These are phyloP conservation scores for Nephila pilipes DNA, from an alignment of 1,140 invertebrate species.

Conservation along the genomic window DNA sequence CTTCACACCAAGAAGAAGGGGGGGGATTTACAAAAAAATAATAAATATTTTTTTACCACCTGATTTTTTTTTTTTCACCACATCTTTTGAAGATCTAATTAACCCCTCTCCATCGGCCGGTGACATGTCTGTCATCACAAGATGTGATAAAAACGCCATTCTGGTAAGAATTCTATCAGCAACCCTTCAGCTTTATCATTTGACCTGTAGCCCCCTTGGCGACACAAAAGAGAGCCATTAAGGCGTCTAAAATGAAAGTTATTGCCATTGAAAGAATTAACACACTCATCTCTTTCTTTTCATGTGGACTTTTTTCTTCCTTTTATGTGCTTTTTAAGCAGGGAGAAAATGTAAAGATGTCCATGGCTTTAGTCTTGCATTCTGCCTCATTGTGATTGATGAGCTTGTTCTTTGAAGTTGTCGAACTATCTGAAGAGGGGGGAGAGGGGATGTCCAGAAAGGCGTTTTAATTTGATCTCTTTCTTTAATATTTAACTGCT, in stretches of 20 bases:
- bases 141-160: conserved; percentile 52
- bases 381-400: conserved; percentile 5
- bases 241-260: conserved; percentile 67
- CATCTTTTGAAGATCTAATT: conserved; percentile 40
- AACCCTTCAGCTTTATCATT: conserved; percentile 53
- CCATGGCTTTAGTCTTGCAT: neutral
- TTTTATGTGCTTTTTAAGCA: conserved; percentile 15
- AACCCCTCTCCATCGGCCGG: conserved; percentile 7
- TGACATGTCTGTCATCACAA: conserved; percentile 57
- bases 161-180: conserved; percentile 16
- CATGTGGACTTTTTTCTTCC: neutral
- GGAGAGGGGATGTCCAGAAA: neutral
- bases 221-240: conserved; percentile 58
- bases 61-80: neutral
- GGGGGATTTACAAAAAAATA: neutral
- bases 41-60: neutral
- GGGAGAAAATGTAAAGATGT: conserved; percentile 9
- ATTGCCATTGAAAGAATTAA: conserved; percentile 60
- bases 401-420: neutral
- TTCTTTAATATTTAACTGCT: neutral
- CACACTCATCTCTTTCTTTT: neutral
- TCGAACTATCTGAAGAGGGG: neutral
- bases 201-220: conserved; percentile 59
- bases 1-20: neutral
- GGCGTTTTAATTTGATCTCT: neutral